These are phyloP conservation scores for Calliscelio sp. DNA, from an alignment of 2,888 invertebrate species.

Conservation along the genomic window DNA sequence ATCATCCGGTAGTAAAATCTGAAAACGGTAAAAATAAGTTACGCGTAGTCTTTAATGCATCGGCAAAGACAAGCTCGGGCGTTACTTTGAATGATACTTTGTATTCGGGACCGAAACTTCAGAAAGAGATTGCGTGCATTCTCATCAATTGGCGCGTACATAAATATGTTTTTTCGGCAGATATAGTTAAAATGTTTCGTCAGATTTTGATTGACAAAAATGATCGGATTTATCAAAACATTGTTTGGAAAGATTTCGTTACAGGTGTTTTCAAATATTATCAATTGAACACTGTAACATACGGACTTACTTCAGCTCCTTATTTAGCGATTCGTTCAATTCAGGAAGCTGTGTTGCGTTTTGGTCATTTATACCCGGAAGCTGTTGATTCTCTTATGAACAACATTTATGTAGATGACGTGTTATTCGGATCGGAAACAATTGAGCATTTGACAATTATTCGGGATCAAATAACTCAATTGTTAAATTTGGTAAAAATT, in stretches of 20 bases:
- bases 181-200: conserved; percentile 1
- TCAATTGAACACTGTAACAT: background rate
- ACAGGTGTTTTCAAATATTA: background rate
- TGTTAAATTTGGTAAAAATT: no score
- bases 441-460: background rate
- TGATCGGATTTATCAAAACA: background rate
- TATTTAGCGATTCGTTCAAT: background rate
- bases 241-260: background rate
- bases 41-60: background rate
- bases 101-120: background rate
- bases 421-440: background rate
- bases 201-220: background rate
- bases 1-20: no score
- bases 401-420: background rate
- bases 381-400: background rate
- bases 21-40: no score
- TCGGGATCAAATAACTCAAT: no score
- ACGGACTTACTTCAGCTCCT: background rate
- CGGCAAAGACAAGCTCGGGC: background rate
- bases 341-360: background rate
- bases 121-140: background rate
- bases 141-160: background rate
- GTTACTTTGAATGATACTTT: background rate
- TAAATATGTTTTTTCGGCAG: background rate
- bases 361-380: no score